Percentiles rank a stretch among this genome's conserved stretches.
These are phyloP conservation scores for Anguilla anguilla DNA, from an alignment of 2,797 vertebrate species.

Conservation along the genomic window DNA sequence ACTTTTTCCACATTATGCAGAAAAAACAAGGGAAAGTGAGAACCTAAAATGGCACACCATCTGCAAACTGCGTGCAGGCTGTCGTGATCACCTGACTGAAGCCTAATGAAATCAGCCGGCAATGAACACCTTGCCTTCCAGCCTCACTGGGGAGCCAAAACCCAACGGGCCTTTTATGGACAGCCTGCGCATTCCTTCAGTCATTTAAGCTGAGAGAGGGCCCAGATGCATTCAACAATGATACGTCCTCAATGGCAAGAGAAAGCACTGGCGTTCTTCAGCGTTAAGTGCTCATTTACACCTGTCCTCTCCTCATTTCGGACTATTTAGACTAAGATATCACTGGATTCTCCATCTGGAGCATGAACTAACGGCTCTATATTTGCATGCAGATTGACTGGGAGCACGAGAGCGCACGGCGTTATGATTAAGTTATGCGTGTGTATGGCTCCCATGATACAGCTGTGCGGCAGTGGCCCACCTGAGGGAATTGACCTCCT, in stretches of 20 bases:
- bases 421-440: background rate
- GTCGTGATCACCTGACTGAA: constrained; percentile 13
- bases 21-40: constrained; percentile 30
- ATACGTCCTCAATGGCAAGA: background rate
- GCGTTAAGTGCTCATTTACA: background rate
- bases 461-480: constrained; percentile 50
- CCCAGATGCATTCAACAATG: background rate
- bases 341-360: background rate
- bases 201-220: background rate
- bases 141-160: background rate
- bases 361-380: background rate
- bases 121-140: constrained; percentile 9
- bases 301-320: background rate
- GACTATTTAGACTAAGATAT: background rate
- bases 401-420: background rate
- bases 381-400: background rate
- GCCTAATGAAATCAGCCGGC: constrained; percentile 23
- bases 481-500: constrained; percentile 83
- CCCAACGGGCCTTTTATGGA: background rate
- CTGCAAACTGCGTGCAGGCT: constrained; percentile 11
- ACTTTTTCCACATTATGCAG: background rate
- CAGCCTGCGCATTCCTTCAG: background rate
- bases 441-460: background rate
- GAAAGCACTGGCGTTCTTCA: background rate
- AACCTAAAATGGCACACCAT: constrained; percentile 24